Conservation (phyloP, 2,113 vertebrate genomes). For the Ictidomys tridecemlineatus region DNA sequence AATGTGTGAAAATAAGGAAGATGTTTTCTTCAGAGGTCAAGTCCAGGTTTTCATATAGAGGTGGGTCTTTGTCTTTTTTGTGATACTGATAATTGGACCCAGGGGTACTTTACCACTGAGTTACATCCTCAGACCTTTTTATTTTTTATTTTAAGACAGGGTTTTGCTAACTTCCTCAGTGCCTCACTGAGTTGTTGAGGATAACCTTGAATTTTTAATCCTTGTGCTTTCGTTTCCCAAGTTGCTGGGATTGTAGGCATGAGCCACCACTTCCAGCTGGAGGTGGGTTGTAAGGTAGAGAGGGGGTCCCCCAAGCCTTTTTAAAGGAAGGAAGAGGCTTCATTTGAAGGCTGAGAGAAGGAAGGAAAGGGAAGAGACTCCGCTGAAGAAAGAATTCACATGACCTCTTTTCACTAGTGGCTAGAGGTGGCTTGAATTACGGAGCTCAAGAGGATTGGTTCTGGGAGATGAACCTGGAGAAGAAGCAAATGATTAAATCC, state of each 20-base stretch:
- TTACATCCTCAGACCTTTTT: no score
- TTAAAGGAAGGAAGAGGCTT: neutral
- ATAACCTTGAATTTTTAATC: no score
- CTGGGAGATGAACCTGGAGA: neutral
- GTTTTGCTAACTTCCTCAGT: no score
- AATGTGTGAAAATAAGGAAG: neutral
- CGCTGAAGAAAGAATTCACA: neutral
- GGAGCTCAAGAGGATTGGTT: neutral
- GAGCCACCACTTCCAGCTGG: neutral
- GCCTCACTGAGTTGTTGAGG: no score
- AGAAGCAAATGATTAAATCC: neutral
- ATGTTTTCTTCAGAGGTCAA: neutral
- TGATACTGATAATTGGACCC: no score
- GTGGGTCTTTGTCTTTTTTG: neutral
- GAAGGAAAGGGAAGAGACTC: neutral
- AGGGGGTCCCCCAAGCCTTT: neutral
- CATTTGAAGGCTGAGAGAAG: neutral
- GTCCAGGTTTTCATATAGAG: neutral
- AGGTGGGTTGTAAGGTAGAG: neutral
- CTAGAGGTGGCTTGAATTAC: neutral
- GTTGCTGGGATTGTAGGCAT: no score
- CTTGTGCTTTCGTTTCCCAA: no score
- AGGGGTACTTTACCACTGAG: no score
- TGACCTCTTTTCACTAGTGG: neutral
- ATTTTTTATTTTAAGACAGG: no score